These are phyloP conservation scores for Nomia melanderi DNA, from an alignment of 1,140 invertebrate species.

Conservation along the genomic window DNA sequence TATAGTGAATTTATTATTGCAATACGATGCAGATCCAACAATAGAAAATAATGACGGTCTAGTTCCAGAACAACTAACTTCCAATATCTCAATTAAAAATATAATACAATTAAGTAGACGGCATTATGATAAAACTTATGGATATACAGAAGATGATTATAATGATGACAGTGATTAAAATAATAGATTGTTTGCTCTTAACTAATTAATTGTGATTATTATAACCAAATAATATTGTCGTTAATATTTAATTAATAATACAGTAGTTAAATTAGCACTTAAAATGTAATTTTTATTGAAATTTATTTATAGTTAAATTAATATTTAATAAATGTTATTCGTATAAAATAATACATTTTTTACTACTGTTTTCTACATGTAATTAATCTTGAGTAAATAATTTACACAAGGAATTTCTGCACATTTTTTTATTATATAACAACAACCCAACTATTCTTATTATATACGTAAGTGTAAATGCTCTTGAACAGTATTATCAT, in stretches of 20 bases:
- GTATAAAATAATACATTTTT: background rate
- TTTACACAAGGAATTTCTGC: background rate
- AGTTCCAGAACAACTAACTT: slow-evolving; percentile 82
- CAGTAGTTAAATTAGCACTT: slow-evolving; percentile 1
- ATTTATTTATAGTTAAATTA: slow-evolving; percentile 15
- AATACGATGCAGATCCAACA: slow-evolving; percentile 82
- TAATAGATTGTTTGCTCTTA: background rate
- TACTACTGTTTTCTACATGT: background rate
- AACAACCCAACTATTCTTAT: background rate
- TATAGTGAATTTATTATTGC: slow-evolving; percentile 83
- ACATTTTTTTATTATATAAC: background rate
- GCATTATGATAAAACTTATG: slow-evolving; percentile 48
- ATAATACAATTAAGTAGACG: slow-evolving; percentile 74
- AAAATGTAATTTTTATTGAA: background rate
- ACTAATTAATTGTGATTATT: slow-evolving; percentile 33
- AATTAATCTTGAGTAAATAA: background rate
- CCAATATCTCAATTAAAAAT: slow-evolving; percentile 78
- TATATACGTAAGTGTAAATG: background rate
- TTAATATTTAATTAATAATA: background rate
- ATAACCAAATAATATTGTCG: slow-evolving; percentile 18
- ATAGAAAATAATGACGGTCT: slow-evolving; percentile 82
- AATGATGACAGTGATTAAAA: slow-evolving; percentile 76
- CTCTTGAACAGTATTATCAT: background rate
- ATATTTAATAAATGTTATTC: slow-evolving; percentile 18
- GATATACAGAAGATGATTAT: slow-evolving; percentile 74